These are phyloP conservation scores for Zaprionus lachaisei DNA, from an alignment of 1,140 invertebrate species.

Conservation along the genomic window DNA sequence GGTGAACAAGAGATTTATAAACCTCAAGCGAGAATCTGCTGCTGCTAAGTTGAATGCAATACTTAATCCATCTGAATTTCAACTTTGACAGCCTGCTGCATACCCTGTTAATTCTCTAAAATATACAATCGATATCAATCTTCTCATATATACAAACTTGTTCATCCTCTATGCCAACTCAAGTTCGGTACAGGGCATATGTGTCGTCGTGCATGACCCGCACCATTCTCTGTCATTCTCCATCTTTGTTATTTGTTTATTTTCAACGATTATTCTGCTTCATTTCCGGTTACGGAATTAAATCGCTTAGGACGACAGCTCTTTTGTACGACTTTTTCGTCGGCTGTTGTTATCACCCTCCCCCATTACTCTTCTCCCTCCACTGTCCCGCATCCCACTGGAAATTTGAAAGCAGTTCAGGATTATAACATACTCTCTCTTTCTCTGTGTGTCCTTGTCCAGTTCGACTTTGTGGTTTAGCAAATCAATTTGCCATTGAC, in stretches of 20 bases:
- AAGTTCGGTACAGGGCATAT: not conserved
- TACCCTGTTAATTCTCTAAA: not conserved
- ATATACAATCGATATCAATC: not conserved
- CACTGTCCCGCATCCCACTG: not conserved
- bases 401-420: slow-evolving; percentile 47
- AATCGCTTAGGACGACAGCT: slow-evolving; percentile 52
- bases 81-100: not conserved
- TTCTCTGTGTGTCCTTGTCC: not conserved
- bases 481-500: slow-evolving; percentile 49
- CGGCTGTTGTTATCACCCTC: slow-evolving; percentile 3
- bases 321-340: slow-evolving; percentile 23
- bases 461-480: slow-evolving; percentile 35
- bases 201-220: not conserved
- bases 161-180: not conserved
- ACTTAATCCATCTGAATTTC: not conserved
- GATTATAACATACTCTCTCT: slow-evolving; percentile 30
- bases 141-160: not conserved
- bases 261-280: slow-evolving; percentile 60
- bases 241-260: slow-evolving; percentile 37
- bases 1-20: slow-evolving; percentile 7
- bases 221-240: not conserved
- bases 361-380: not conserved
- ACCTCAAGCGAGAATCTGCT: slow-evolving; percentile 3
- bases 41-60: not conserved
- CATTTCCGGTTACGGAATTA: slow-evolving; percentile 62